Conservation (phyloP, 1,140 invertebrate species). For the Papilio polyxenes region DNA sequence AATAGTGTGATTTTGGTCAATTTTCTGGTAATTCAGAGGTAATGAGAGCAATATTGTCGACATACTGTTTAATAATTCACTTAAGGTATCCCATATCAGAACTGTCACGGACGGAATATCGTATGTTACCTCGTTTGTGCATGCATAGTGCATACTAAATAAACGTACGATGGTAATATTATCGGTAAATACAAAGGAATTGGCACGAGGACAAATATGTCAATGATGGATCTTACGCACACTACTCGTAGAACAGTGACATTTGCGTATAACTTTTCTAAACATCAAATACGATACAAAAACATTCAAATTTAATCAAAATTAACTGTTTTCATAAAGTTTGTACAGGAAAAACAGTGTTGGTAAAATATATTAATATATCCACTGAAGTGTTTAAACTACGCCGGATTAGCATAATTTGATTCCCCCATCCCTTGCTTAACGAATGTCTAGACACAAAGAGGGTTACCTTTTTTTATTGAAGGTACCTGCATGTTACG, state of each 20-base stretch:
- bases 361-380: background rate
- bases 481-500: background rate
- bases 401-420: background rate
- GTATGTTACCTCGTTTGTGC: background rate
- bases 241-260: background rate
- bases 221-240: background rate
- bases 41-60: background rate
- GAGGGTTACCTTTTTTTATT: background rate
- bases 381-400: background rate
- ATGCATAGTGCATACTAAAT: background rate
- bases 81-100: background rate
- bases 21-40: background rate
- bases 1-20: background rate
- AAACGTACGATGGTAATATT: background rate
- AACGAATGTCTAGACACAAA: constrained; percentile 6
- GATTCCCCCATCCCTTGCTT: background rate
- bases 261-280: background rate
- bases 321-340: background rate
- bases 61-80: background rate
- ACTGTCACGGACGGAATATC: background rate
- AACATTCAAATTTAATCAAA: no score
- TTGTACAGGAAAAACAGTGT: background rate
- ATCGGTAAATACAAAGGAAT: constrained; percentile 12
- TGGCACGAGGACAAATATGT: constrained; percentile 20
- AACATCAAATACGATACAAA: no score